phyloP scores from a whole-genome alignment of 2,888 invertebrate species.

The Lamellibrachia columna region DNA sequence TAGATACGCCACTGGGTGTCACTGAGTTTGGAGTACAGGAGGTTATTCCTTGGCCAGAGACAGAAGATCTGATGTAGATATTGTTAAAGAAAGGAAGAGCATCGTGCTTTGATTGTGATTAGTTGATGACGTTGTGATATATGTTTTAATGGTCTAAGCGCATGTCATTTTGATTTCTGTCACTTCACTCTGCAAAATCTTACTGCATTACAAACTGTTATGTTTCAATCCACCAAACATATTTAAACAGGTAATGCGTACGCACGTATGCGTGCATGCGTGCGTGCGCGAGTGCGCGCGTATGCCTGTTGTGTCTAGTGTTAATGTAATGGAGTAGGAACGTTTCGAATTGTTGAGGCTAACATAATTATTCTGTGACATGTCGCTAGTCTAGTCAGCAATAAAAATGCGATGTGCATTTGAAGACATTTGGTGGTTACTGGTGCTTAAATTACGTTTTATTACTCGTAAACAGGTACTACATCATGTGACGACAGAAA shows the following conservation, averaged over 20 bases:
- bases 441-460: neutral
- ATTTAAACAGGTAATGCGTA: no score
- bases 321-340: neutral
- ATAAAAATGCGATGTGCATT: neutral
- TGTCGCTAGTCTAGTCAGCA: neutral
- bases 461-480: neutral
- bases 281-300: no score
- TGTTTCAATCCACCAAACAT: no score
- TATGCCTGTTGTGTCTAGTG: no score
- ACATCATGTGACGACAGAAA: neutral
- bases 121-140: neutral
- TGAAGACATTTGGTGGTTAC: neutral
- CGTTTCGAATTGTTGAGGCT: neutral
- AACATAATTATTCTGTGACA: neutral
- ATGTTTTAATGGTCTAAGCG: neutral
- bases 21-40: neutral
- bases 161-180: neutral
- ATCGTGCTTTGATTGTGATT: neutral
- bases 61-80: neutral
- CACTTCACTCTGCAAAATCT: no score
- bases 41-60: no score
- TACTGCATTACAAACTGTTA: no score
- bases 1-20: neutral
- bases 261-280: no score
- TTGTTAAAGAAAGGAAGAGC: neutral